Evolutionary conservation across 2,888 invertebrate genomes (phyloP), one percentile per base, ranked within the genome.

Genomic region (Anoplius nigerrimus): DNA sequence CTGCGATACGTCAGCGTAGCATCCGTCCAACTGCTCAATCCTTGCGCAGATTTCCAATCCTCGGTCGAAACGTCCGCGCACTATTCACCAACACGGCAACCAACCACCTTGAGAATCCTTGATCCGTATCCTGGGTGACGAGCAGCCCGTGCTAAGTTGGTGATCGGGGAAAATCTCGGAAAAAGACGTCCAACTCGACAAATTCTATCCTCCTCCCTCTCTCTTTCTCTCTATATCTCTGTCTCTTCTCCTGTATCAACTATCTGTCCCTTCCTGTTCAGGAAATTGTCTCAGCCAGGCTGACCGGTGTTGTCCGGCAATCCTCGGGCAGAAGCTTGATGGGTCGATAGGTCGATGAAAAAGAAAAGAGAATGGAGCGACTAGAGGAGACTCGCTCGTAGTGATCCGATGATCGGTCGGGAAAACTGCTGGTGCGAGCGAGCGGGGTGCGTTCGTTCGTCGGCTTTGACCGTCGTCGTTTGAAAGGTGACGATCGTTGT

Each of bases 401-500:
- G 5, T 34, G 8, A 13, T 34, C 8, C 34, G 34, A 34, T 8
- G n/a, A n/a, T n/a, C n/a, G 18, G 34, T 34, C 34, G 34, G 34
- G 11, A 34, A 34, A 34, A 34, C 34, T 34, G 11, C 11, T 34
- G n/a, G n/a, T n/a, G n/a, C 15, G 6, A 6, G n/a, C 22, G 53
- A 22, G 2, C 53, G 22, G n/a, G 53, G 22, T 53, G 27, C 34
- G 24, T 4, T 21, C 16, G 16, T 18, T 16, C 13, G n/a, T 24
- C 11, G 0, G n/a, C 15, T 22, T n/a, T 22, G n/a, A n/a, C 27
- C 24, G 53, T 62, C 42, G 58, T 42, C 69, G 66, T 66, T 69
- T 21, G 52, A 75, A 73, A 71, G 78, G 73, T 78, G 78, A 79
- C 74, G 80, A 77, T 79, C 71, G 77, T 69, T 43, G 22, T 21